Evolutionary conservation across 2,113 vertebrate species (phyloP).

Genomic region (Amphilophus citrinellus): DNA sequence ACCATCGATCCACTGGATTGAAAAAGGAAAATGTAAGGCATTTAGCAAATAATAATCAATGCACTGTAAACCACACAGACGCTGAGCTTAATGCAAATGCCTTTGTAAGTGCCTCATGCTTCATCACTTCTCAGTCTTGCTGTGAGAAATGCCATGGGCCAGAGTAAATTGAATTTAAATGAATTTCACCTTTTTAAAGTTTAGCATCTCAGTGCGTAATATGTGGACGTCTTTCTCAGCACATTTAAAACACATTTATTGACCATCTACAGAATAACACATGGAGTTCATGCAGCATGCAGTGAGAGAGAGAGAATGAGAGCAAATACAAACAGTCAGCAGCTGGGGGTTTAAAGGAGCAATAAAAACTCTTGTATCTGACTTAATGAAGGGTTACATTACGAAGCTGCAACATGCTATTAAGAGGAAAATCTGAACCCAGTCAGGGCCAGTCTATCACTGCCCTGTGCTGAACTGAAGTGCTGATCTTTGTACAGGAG

Average conservation of each 20-base stretch:
- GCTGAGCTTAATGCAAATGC: not conserved
- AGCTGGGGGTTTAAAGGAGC: not conserved
- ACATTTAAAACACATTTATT: slow-evolving; percentile 2
- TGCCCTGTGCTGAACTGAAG: slow-evolving; percentile 14
- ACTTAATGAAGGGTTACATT: slow-evolving; percentile 31
- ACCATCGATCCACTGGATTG: not conserved
- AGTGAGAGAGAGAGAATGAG: not conserved
- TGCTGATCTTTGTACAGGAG: slow-evolving; percentile 38
- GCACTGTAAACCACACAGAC: not conserved
- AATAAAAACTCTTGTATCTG: slow-evolving; percentile 14
- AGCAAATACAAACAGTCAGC: not conserved
- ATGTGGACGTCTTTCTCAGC: not conserved
- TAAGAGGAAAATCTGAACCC: slow-evolving; percentile 37
- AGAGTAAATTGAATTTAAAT: not conserved
- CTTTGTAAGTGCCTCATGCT: not conserved
- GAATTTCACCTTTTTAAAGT: not conserved
- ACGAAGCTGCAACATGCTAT: slow-evolving; percentile 1
- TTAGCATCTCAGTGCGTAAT: not conserved
- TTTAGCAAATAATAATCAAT: not conserved
- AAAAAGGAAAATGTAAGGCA: not conserved
- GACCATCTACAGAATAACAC: not conserved
- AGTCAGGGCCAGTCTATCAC: slow-evolving; percentile 18
- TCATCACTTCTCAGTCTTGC: not conserved
- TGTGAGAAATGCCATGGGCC: not conserved
- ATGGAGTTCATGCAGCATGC: not conserved